These are phyloP conservation scores for Tachysurus fulvidraco DNA, from an alignment of 2,113 vertebrate genomes.

Conservation along the genomic window DNA sequence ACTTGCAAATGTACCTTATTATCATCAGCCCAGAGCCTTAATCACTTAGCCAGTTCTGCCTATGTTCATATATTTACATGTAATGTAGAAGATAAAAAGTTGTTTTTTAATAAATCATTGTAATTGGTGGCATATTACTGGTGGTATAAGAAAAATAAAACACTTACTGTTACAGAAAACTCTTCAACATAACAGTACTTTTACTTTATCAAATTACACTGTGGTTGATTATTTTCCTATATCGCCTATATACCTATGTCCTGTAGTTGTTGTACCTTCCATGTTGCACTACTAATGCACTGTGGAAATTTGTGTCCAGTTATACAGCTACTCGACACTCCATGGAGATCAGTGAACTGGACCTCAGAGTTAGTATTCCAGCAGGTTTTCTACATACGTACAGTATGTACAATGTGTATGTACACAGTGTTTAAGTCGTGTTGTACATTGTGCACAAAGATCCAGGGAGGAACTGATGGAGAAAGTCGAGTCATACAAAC, in stretches of 20 bases:
- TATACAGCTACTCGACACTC: conserved; percentile 10
- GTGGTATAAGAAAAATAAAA: neutral
- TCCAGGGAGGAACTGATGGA: conserved; percentile 59
- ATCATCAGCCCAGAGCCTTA: neutral
- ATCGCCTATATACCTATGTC: neutral
- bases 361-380: conserved; percentile 61
- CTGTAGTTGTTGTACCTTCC: neutral
- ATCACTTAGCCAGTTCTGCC: neutral
- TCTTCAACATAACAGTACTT: neutral
- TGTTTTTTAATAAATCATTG: neutral
- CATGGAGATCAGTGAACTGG: conserved; percentile 66
- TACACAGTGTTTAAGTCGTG: neutral
- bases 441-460: conserved; percentile 50
- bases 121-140: neutral
- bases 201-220: neutral
- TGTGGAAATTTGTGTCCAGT: neutral
- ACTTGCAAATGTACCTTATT: neutral
- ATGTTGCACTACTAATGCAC: neutral
- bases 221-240: neutral
- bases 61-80: neutral
- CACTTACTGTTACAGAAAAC: neutral
- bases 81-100: neutral
- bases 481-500: conserved; percentile 61
- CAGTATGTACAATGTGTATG: neutral
- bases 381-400: neutral